These are phyloP conservation scores for Procavia capensis DNA, from an alignment of 2,113 vertebrate genomes.

Conservation along the genomic window DNA sequence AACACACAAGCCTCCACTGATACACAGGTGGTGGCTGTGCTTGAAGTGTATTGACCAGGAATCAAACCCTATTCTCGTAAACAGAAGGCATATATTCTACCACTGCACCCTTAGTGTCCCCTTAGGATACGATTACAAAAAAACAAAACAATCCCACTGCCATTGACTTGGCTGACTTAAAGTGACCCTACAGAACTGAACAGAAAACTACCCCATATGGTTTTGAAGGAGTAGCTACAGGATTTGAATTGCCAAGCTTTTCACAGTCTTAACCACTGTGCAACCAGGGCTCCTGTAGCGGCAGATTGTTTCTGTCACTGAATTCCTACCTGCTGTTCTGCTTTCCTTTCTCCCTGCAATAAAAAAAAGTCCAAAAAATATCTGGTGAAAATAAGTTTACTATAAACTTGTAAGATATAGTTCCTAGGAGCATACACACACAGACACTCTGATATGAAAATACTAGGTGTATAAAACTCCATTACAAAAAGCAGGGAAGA, in stretches of 20 bases:
- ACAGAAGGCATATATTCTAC: not conserved
- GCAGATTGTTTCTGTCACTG: fast-evolving
- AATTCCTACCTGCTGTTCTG: not conserved
- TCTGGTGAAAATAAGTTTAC: not conserved
- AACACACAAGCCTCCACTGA: not conserved
- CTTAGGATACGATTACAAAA: not conserved
- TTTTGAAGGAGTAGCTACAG: no score
- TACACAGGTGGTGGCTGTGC: not conserved
- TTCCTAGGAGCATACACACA: no score
- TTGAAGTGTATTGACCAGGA: not conserved
- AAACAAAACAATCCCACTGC: no score
- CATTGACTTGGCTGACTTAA: no score
- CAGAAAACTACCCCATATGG: no score
- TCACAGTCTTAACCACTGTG: no score
- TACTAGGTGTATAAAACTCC: fast-evolving
- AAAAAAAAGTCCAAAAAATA: not conserved
- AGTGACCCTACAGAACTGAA: no score
- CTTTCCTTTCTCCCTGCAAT: not conserved
- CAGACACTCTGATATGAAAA: fast-evolving
- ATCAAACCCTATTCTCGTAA: not conserved
- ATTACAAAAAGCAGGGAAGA: fast-evolving
- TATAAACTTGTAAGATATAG: not conserved
- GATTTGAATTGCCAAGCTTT: no score
- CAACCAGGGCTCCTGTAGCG: not conserved
- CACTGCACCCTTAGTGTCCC: no score